A percentile compares a stretch with the other conserved stretches of the same genome.
Conservation (phyloP, 2,113 vertebrate genomes). For the Panthera tigris region DNA sequence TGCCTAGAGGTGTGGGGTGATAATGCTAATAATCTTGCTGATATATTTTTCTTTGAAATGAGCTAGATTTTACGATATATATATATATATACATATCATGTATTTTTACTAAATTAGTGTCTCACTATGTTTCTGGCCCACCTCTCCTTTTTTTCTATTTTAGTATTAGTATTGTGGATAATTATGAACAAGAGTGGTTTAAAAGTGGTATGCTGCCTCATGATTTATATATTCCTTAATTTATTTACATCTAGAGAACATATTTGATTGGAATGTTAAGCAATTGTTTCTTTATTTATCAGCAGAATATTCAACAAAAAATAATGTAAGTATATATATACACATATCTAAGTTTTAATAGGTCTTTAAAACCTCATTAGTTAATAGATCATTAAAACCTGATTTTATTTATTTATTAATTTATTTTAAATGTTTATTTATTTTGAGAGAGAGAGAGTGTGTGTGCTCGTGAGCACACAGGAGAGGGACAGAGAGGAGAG, state of each 20-base stretch:
- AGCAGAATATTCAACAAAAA: slow-evolving; percentile 96
- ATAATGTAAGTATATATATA: slow-evolving; percentile 91
- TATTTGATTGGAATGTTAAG: slow-evolving; percentile 99
- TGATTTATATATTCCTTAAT: slow-evolving; percentile 86
- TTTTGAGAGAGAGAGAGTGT: too few relatives aligned
- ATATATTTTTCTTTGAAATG: background rate
- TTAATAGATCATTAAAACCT: background rate
- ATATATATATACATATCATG: background rate
- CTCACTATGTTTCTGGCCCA: background rate
- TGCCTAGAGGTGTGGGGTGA: background rate
- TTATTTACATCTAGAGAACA: slow-evolving; percentile 92
- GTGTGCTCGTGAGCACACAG: too few relatives aligned
- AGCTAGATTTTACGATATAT: background rate
- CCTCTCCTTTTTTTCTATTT: background rate
- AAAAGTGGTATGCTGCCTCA: background rate
- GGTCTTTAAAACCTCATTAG: background rate
- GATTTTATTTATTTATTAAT: too few relatives aligned
- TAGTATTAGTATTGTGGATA: background rate
- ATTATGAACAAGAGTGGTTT: background rate
- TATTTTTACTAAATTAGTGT: background rate
- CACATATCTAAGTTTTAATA: background rate
- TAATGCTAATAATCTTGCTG: background rate
- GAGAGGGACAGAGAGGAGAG: too few relatives aligned
- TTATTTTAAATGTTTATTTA: too few relatives aligned
- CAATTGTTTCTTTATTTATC: slow-evolving; percentile 98